phyloP scores from a whole-genome alignment of 2,113 vertebrate genomes.

The Pitta sordida region DNA sequence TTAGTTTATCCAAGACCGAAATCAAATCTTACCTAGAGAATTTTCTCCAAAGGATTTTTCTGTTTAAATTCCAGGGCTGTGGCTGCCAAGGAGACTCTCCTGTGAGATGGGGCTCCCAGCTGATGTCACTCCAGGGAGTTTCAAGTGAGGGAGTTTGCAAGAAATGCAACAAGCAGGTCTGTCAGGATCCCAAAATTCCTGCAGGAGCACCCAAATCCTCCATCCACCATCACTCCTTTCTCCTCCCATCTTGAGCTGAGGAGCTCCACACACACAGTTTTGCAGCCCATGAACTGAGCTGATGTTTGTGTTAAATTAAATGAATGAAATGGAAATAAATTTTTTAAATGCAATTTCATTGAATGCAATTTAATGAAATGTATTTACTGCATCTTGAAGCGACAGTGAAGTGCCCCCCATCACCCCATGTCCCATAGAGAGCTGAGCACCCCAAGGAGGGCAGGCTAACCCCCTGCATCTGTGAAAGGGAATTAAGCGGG shows the following conservation, averaged over 20 bases:
- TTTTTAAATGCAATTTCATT: not conserved
- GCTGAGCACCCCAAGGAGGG: not conserved
- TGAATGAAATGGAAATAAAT: too few relatives aligned
- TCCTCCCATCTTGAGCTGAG: not conserved
- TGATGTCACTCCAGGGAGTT: not conserved
- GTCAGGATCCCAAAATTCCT: not conserved
- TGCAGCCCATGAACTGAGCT: not conserved
- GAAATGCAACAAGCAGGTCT: not conserved
- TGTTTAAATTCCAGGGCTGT: not conserved
- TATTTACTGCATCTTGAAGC: not conserved
- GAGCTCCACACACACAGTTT: not conserved
- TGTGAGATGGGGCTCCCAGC: accelerated
- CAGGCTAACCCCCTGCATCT: not conserved
- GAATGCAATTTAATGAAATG: not conserved
- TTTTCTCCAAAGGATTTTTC: not conserved
- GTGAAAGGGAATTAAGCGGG: accelerated
- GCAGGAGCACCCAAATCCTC: not conserved
- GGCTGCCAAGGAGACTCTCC: not conserved
- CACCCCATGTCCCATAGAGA: accelerated
- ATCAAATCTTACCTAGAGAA: not conserved
- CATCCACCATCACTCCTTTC: not conserved
- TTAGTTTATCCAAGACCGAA: not conserved
- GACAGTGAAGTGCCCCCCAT: not conserved
- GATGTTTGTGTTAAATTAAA: not conserved
- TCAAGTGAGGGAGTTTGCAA: not conserved